These are phyloP conservation scores for Montipora efflorescens DNA, from an alignment of 64 coral and sea anemone species.

Conservation along the genomic window DNA sequence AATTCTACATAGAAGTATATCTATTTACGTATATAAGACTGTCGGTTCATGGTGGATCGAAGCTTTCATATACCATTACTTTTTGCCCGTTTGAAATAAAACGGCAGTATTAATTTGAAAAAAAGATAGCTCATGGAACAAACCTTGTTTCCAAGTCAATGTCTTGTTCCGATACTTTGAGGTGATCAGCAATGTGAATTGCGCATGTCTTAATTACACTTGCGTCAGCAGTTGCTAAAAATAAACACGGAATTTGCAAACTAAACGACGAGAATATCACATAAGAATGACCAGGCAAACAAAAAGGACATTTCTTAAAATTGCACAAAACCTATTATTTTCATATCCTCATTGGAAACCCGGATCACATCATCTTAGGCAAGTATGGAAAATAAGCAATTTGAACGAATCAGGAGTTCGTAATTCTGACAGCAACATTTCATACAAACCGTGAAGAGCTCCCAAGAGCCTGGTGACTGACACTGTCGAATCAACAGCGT, in stretches of 20 bases:
- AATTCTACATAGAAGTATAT: too few species aligned
- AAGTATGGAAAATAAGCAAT: too few species aligned
- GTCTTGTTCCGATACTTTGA: not conserved
- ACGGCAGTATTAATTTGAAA: too few species aligned
- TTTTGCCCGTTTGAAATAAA: not conserved
- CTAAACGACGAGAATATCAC: not conserved
- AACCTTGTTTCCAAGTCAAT: not conserved
- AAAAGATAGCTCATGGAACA: not conserved
- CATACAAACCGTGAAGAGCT: constrained; percentile 3
- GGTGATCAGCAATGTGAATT: not conserved
- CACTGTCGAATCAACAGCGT: not conserved
- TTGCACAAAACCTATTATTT: too few species aligned
- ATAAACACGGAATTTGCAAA: not conserved
- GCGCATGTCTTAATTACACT: constrained; percentile 13
- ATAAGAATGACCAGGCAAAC: too few species aligned
- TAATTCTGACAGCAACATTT: too few species aligned
- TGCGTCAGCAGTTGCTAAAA: not conserved
- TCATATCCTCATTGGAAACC: too few species aligned
- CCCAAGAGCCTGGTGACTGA: not conserved
- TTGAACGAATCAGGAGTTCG: too few species aligned
- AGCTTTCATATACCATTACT: not conserved
- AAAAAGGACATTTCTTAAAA: too few species aligned
- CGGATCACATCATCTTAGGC: too few species aligned
- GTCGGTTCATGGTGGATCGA: too few species aligned
- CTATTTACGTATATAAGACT: too few species aligned